Evolutionary conservation across 2,113 vertebrate species (phyloP).

Genomic region (Oreocharis arfaki): DNA sequence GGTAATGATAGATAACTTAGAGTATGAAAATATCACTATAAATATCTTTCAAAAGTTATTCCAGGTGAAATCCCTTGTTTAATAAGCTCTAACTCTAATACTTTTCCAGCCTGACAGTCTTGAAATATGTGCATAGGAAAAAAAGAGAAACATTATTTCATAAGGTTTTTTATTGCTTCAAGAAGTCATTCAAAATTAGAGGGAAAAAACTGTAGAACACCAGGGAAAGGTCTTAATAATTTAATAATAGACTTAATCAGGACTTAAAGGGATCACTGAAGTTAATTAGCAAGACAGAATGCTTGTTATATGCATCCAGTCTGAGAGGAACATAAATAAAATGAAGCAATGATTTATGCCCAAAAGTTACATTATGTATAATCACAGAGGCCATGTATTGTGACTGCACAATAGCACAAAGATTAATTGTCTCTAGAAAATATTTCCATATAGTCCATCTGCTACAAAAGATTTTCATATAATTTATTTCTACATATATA

Average conservation of each 20-base stretch:
- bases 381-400: neutral
- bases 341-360: neutral
- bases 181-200: neutral
- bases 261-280: slow-evolving; percentile 9
- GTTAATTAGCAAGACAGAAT: slow-evolving; percentile 40
- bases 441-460: neutral
- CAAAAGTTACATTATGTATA: neutral
- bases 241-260: slow-evolving; percentile 26
- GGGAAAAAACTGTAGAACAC: neutral
- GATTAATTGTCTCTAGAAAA: neutral
- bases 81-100: neutral
- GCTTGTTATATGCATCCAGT: neutral
- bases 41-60: neutral
- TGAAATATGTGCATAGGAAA: neutral
- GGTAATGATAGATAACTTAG: neutral
- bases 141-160: neutral
- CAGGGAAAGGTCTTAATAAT: slow-evolving; percentile 21
- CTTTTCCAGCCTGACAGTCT: neutral
- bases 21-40: neutral
- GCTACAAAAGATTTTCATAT: neutral
- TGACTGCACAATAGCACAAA: neutral
- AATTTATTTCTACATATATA: neutral
- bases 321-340: slow-evolving; percentile 29
- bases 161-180: neutral
- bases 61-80: neutral